Base-by-base conservation (phyloP, 2,113 vertebrate genomes). In the Ailurus styani region DNA sequence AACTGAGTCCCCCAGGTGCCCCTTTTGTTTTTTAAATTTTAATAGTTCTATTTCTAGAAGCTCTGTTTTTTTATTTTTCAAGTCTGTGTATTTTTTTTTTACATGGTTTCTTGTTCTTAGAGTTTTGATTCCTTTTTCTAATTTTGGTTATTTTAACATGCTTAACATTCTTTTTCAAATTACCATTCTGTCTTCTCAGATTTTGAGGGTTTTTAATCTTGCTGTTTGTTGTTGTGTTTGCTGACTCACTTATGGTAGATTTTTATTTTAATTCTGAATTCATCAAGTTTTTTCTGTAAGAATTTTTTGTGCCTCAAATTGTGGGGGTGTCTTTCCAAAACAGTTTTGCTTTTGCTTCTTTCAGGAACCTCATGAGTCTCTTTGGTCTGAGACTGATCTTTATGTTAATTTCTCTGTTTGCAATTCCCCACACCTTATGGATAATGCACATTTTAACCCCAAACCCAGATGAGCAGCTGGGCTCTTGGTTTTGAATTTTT, bases 241-340 rank as follows among this genome's bases (percentile, higher is more conserved):
- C 54, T 85, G 50, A 72, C 45, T 90, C 54, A 78, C 40, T 68
- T 34, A 42, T 27, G 34, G 42, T 70, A 14, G 12, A 73, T 54
- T 90, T 90, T 60, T 62, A 66, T 87, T 94, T 94, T 83, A 70
- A 86, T 89, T 93, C 64, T 70, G 14, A 90, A 72, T 85, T 86
- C 29, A 37, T 79, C 60, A 73, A 14, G 13, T 90, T 78, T 75
- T 81, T 64, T 9, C 27, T 25, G 14, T 62, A 86, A 93, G 42
- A 85, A 23, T 84, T 60, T 57, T 66, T 27, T 83, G 27, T 89
- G 60, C 13, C 45, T 84, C 50, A 84, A 55, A 72, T 64, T 81
- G 52, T 37, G 64, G 31, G 6, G 60, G 11, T 87, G 40, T 82
- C 37, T 68, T 96, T 91, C 75, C 15, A 84, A 81, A 94, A 37